These are phyloP conservation scores for Temnothorax longispinosus DNA, from an alignment of 1,140 invertebrate species.

Conservation along the genomic window DNA sequence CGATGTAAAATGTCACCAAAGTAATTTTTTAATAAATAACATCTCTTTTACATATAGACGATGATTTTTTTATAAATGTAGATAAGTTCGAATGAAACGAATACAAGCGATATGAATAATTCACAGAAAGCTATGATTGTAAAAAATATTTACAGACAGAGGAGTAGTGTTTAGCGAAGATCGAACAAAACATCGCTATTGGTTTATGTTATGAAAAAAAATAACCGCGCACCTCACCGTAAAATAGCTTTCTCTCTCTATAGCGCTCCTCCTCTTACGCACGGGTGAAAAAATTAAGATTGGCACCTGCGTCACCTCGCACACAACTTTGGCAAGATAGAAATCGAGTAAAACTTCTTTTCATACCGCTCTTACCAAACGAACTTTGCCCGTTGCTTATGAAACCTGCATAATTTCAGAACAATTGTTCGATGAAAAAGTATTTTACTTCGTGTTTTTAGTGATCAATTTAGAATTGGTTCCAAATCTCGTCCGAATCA, in stretches of 20 bases:
- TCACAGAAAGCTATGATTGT: not conserved
- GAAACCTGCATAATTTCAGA: conserved; percentile 3
- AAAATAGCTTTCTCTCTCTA: not conserved
- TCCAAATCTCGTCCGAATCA: not conserved
- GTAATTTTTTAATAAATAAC: not conserved
- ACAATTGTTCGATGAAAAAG: conserved; percentile 17
- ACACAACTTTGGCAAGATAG: conserved; percentile 15
- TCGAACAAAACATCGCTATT: conserved; percentile 1
- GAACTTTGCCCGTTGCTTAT: not conserved
- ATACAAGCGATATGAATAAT: not conserved
- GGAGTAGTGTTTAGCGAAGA: not conserved
- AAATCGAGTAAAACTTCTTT: conserved; percentile 32
- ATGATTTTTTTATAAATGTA: not conserved
- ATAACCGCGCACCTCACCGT: not conserved
- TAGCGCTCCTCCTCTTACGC: not conserved
- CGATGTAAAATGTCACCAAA: no score
- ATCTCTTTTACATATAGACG: not conserved
- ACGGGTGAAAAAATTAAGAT: conserved; percentile 29
- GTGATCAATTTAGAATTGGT: not conserved
- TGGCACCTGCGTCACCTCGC: conserved; percentile 10
- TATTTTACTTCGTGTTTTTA: not conserved
- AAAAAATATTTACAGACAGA: not conserved
- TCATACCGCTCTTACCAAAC: not conserved
- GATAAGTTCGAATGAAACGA: not conserved
- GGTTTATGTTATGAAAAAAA: not conserved